Evolutionary conservation across 2,888 invertebrate genomes (phyloP).

Genomic region (Spisula solida): DNA sequence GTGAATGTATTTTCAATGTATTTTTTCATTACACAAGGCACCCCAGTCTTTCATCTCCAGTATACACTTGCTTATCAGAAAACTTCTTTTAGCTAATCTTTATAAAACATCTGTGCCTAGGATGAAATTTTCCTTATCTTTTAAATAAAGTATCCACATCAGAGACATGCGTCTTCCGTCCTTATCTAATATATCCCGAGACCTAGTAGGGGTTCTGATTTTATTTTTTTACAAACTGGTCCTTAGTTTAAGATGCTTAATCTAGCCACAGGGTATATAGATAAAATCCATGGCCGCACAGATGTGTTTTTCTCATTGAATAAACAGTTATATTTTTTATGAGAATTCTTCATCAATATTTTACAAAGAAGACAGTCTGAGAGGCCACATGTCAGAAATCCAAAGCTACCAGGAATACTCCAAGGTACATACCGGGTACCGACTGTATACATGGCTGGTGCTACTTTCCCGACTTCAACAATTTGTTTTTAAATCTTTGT

Average conservation of each 20-base stretch:
- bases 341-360: not conserved
- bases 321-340: conserved; percentile 15
- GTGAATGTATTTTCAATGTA: not conserved
- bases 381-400: not conserved
- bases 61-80: conserved; percentile 51
- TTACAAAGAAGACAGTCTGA: not conserved
- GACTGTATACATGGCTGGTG: too few species aligned
- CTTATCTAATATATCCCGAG: conserved; percentile 38
- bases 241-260: conserved; percentile 25
- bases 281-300: conserved; percentile 11
- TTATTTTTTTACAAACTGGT: conserved; percentile 32
- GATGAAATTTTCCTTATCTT: conserved; percentile 69
- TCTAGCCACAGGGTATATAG: conserved; percentile 19
- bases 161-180: conserved; percentile 38
- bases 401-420: not conserved
- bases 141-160: conserved; percentile 61
- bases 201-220: conserved; percentile 39
- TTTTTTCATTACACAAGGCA: conserved; percentile 24
- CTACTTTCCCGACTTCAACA: not conserved
- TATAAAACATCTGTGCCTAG: conserved; percentile 60
- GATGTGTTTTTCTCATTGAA: conserved; percentile 17
- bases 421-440: not conserved
- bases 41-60: conserved; percentile 40
- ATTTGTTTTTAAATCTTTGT: too few species aligned
- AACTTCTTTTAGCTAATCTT: conserved; percentile 55